Evolutionary conservation across 2,113 vertebrate species (phyloP).

Genomic region (Ascaphus truei): DNA sequence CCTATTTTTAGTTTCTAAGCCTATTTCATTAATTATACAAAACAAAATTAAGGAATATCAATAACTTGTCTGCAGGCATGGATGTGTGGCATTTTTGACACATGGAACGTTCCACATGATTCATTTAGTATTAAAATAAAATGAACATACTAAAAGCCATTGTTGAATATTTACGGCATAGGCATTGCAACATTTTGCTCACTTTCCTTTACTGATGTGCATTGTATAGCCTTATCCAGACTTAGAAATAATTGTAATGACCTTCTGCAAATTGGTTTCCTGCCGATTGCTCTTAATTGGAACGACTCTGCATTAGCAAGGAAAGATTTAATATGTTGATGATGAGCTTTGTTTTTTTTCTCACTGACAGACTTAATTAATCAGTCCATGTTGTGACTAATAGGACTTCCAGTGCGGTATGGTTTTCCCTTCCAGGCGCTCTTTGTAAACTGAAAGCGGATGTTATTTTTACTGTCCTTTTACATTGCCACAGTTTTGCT

Average conservation of each 20-base stretch:
- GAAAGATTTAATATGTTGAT: conserved; percentile 36
- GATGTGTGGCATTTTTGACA: background rate
- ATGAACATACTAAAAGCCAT: background rate
- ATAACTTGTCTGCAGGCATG: background rate
- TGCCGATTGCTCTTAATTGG: conserved; percentile 26
- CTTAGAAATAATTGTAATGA: conserved; percentile 26
- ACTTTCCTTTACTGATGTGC: background rate
- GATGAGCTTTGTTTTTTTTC: background rate
- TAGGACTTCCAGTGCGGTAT: conserved; percentile 34
- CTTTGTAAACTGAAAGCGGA: conserved; percentile 34
- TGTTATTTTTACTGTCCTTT: background rate
- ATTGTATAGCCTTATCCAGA: conserved; percentile 20
- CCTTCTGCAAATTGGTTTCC: conserved; percentile 26
- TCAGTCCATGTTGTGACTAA: conserved; percentile 46
- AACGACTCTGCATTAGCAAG: conserved; percentile 34
- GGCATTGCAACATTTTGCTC: background rate
- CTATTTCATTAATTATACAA: background rate
- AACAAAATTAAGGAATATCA: background rate
- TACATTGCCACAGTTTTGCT: background rate
- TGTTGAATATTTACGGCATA: background rate
- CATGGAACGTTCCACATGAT: background rate
- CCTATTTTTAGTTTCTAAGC: background rate
- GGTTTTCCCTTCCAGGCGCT: conserved; percentile 38
- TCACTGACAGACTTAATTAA: conserved; percentile 43
- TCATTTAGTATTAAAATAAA: background rate